Evolutionary conservation across 2,888 invertebrate species (phyloP), one percentile per base, ranked within the genome.

Genomic region (Operophtera brumata): DNA sequence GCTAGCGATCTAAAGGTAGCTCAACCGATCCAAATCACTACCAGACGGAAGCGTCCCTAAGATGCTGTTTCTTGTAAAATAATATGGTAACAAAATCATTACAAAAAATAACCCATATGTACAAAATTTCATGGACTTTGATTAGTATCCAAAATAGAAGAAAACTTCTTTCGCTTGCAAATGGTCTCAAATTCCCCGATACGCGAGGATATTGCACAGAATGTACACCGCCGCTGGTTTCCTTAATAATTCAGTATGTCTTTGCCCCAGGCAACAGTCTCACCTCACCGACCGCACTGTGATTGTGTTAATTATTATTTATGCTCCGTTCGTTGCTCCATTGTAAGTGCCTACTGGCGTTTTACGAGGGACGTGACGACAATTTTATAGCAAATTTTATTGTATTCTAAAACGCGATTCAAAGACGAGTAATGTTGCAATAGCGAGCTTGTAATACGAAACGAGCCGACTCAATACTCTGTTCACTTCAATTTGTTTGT

Each of bases 351-450:
- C 48, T 45, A 57, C 59, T 35, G 54, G 49, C 49, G 50, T 43
- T 60, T 54, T 60, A 60, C 51, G 53, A 61, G 50, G 47, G 48
- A 57, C 50, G 53, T 54, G 54, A 53, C 55, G 47, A 51, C 53
- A 49, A 56, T 58, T 63, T 54, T 52, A 57, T 47, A 47, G 54
- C 40, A 30, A 32, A 47, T 55, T 57, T 57, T 56, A 54, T 57
- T 59, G 57, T 57, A 53, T 59, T 54, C 57, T 45, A 45, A 51
- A 60, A 52, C 40, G 50, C 48, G 45, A 55, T 54, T 51, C 37
- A 50, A 51, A 14, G 12, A 45, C 36, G 34, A 25, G 25, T 13
- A n/a, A 39, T 39, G 13, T 47, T 13, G 28, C 8, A 20, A 20
- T 20, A 20, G 34, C n/a, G 1, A 11, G 11, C n/a, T 34, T 34